These are phyloP conservation scores for Cataglyphis livida DNA, from an alignment of 2,888 invertebrate genomes.

Conservation along the genomic window DNA sequence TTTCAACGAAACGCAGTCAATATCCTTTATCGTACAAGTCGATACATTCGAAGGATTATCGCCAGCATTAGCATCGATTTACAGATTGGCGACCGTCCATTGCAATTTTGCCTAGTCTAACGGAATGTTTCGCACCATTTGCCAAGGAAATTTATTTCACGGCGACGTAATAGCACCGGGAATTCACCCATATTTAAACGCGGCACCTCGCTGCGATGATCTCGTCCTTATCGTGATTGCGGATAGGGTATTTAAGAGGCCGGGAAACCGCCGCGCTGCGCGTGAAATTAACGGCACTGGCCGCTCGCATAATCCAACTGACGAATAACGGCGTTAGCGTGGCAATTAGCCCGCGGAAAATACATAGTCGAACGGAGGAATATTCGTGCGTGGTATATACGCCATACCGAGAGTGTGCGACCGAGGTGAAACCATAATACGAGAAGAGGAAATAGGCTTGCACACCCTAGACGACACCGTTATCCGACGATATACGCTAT, in stretches of 20 bases:
- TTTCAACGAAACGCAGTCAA: neutral
- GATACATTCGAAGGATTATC: conserved; percentile 32
- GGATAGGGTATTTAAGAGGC: conserved; percentile 69
- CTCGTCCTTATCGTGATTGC: conserved; percentile 63
- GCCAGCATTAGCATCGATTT: conserved; percentile 36
- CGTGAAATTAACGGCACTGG: conserved; percentile 79
- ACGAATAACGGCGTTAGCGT: conserved; percentile 80
- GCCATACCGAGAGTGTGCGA: conserved; percentile 29
- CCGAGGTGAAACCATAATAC: conserved; percentile 27
- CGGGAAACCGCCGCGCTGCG: conserved; percentile 55
- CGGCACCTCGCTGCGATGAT: conserved; percentile 59
- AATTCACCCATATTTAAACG: conserved; percentile 31
- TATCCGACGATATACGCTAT: conserved; percentile 68
- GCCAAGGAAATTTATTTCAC: conserved; percentile 45
- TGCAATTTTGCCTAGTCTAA: conserved; percentile 23
- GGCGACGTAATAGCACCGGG: conserved; percentile 29
- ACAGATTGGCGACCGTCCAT: conserved; percentile 21
- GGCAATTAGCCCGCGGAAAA: conserved; percentile 82
- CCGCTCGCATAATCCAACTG: conserved; percentile 78
- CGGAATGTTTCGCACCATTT: conserved; percentile 19
- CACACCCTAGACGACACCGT: conserved; percentile 75
- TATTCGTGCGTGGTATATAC: conserved; percentile 70
- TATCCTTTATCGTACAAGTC: neutral
- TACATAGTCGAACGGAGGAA: conserved; percentile 75
- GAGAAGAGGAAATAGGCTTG: conserved; percentile 60